Evolutionary conservation across 1,140 invertebrate genomes (phyloP), one percentile per base, ranked within the genome.

Genomic region (Papilio polyxenes): DNA sequence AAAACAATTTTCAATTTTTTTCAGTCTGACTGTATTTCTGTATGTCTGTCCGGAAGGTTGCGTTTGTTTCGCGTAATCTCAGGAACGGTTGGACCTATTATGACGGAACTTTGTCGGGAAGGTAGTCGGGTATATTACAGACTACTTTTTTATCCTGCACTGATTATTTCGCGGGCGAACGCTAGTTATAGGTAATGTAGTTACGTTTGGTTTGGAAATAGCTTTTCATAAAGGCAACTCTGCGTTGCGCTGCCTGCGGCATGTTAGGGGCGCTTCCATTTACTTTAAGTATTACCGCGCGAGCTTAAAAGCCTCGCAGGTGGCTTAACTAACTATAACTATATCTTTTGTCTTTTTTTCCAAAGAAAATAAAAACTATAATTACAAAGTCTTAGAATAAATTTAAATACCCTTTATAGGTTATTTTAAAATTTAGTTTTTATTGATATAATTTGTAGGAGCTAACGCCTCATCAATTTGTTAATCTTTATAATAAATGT

Each of bases 221-320:
- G 56, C 56, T 59, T 59, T 20, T 59, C 56, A 20, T 10, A 59
- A 20, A 59, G 8, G 56, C 56, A 59, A 10, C n/a, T 20, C 17
- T 17, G 56, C 17, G 84, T 82, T 80, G 13, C 37, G 7, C 72
- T 49, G 74, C 74, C 40, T 75, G 74, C 74, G 74, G 74, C 20
- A 17, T 49, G 44, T 44, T 17, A n/a, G 13, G 40, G 4, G 74
- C 0, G 40, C 40, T 44, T 37, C 69, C 13, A 40, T 37, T 44
- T 75, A n/a, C 74, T 75, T 75, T 75, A 10, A 49, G 74, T 20
- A 75, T 75, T 75, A 75, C 40, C 40, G 40, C 1, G 17, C 17
- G 40, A 75, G 74, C 74, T 75, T 48, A 75, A 75, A 44, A 75
- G 74, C 37, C n/a, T 75, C 40, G 40, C 40, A 44, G 40, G 40